Evolutionary conservation across 1,140 invertebrate genomes (phyloP).

Genomic region (Drosophila bifasciata): DNA sequence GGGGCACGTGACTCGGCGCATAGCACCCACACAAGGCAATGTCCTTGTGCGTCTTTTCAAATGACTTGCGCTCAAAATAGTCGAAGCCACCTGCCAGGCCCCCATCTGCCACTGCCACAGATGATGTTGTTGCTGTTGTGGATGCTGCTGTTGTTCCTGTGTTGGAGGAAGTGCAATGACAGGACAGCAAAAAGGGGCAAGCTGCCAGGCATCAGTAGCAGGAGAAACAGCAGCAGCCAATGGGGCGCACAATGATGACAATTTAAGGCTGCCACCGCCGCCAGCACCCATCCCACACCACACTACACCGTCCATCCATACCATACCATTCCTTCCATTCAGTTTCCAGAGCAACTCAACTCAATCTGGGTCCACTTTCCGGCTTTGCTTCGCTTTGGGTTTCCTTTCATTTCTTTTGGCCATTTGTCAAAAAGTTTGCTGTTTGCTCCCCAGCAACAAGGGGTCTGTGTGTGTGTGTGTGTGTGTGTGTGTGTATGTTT

Average conservation of each 20-base stretch:
- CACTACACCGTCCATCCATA: neutral
- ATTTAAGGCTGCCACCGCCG: slow-evolving; percentile 56
- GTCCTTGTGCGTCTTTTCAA: slow-evolving; percentile 77
- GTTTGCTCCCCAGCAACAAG: slow-evolving; percentile 48
- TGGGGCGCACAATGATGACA: slow-evolving; percentile 60
- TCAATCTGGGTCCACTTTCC: slow-evolving; percentile 58
- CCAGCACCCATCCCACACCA: slow-evolving; percentile 9
- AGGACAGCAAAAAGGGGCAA: slow-evolving; percentile 40
- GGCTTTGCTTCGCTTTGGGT: slow-evolving; percentile 35
- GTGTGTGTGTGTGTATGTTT: slow-evolving; percentile 16
- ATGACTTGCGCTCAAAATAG: slow-evolving; percentile 74
- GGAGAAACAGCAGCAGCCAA: slow-evolving; percentile 38
- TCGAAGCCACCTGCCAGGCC: slow-evolving; percentile 29
- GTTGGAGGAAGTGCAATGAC: slow-evolving; percentile 65
- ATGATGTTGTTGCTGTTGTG: slow-evolving; percentile 15
- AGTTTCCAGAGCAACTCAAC: slow-evolving; percentile 30
- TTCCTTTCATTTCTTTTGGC: slow-evolving; percentile 72
- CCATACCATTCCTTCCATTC: slow-evolving; percentile 14
- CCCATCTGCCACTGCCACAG: neutral
- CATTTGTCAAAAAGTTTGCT: slow-evolving; percentile 74
- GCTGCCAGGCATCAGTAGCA: slow-evolving; percentile 29
- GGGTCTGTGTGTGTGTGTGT: slow-evolving; percentile 18
- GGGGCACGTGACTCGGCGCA: slow-evolving; percentile 67
- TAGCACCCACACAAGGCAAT: slow-evolving; percentile 49
- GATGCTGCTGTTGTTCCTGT: slow-evolving; percentile 9